Base-by-base conservation (phyloP, 2,888 invertebrate species). In the Biston stratarius region DNA sequence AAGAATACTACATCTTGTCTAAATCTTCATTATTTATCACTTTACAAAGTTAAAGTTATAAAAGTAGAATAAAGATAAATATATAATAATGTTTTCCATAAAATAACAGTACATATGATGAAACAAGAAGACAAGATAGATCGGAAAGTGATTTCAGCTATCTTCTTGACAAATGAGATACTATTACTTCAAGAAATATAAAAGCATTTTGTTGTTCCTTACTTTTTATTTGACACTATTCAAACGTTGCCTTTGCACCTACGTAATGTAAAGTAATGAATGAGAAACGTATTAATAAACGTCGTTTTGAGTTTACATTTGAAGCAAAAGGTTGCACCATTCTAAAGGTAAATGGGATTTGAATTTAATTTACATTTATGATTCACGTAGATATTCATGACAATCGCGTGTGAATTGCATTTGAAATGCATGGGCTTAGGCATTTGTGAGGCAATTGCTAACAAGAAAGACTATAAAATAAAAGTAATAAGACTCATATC, bases 341-440 rank as follows among this genome's bases (percentile, higher is more conserved):
- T 44, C 45, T 6, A 34, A 6, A 61, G 51, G 47, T 61, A 47
- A 67, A 58, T 58, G 58, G 40, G 52, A 58, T 59, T 62, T 59
- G 59, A 67, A 48, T 59, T 42, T 15, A 40, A 67, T 59, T 62
- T 62, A 15, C 62, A 62, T 67, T 58, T 62, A 55, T 59, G 59
- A 59, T 53, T 59, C 49, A 55, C 48, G 33, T 55, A 49, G 38
- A 44, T 62, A 59, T 49, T 67, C 49, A 59, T 52, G 51, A 47
- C 53, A 48, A 36, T 44, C 38, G 42, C 57, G 53, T 44, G 55
- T 12, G 44, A 59, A 59, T 55, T 14, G 48, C 57, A 66, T 52
- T 66, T n/a, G 38, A 36, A 38, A 51, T 61, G 24, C 24, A 24
- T 24, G 11, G 9, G 10, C 11, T 61, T 11, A 1, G 52, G 11